Evolutionary conservation across 2,888 invertebrate species (phyloP).

Genomic region (Heteromurus nitidus): DNA sequence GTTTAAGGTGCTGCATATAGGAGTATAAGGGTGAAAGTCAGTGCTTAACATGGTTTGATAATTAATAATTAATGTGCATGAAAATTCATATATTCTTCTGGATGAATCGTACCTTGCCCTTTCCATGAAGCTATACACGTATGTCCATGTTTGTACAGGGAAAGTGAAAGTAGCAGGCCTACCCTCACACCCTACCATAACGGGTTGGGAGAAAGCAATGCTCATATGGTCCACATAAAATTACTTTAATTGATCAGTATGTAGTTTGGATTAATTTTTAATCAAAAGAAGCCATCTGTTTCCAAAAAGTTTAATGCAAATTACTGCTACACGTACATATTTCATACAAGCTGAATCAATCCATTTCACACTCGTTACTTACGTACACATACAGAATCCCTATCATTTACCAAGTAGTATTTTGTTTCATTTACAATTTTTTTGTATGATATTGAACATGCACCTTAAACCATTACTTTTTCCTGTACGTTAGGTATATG

Average conservation of each 20-base stretch:
- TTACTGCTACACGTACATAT: conserved; percentile 59
- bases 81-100: too few relatives aligned
- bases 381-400: conserved; percentile 16
- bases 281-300: conserved; percentile 61
- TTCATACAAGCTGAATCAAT: conserved; percentile 55
- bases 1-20: too few relatives aligned
- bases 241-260: conserved; percentile 17
- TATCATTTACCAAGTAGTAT: conserved; percentile 29
- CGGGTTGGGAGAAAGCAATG: too few relatives aligned
- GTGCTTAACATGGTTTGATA: too few relatives aligned
- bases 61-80: too few relatives aligned
- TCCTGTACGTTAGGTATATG: conserved; percentile 1
- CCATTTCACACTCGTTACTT: conserved; percentile 25
- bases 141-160: neutral
- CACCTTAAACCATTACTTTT: conserved; percentile 34
- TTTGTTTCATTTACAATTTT: conserved; percentile 13
- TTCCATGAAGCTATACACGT: too few relatives aligned
- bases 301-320: conserved; percentile 64
- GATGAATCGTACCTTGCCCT: too few relatives aligned
- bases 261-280: conserved; percentile 61
- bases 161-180: neutral
- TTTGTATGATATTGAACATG: conserved; percentile 51
- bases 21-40: too few relatives aligned
- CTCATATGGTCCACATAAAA: too few relatives aligned
- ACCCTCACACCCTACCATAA: neutral